Percentiles rank a stretch among this genome's conserved stretches.
phyloP scores from a whole-genome alignment of 1,140 invertebrate genomes.

The Portunus trituberculatus region DNA sequence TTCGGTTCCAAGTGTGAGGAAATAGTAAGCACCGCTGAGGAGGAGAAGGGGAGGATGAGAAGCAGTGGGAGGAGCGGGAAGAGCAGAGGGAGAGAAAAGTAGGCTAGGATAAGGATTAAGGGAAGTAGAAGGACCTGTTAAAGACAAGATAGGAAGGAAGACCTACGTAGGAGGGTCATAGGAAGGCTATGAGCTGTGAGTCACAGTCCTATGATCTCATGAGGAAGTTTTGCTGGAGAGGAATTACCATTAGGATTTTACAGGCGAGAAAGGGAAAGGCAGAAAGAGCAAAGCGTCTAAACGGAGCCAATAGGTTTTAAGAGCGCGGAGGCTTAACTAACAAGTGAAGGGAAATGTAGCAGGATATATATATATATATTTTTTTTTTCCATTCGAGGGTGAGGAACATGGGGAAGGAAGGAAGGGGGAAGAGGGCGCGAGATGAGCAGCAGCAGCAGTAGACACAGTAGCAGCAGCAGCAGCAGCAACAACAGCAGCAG shows the following conservation, averaged over 20 bases:
- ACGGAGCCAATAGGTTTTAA: constrained; percentile 10
- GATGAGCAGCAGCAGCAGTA: not conserved
- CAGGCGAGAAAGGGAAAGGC: not conserved
- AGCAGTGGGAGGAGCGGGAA: not conserved
- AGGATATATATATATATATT: not conserved
- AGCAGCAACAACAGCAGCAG: not conserved
- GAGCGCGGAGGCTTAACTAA: not conserved
- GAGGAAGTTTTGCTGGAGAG: not conserved
- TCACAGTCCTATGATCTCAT: not conserved
- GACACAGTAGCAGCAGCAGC: no score
- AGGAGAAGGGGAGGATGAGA: not conserved
- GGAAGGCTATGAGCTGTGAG: not conserved
- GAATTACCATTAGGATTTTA: not conserved
- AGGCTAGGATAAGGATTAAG: not conserved
- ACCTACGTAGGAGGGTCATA: not conserved
- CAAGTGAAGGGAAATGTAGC: constrained; percentile 22
- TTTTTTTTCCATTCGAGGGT: not conserved
- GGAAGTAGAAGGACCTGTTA: constrained; percentile 6
- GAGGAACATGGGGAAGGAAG: not conserved
- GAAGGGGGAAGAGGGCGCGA: not conserved
- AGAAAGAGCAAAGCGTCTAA: not conserved
- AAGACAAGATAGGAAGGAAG: no score
- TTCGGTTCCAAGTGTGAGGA: not conserved
- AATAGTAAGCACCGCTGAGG: constrained; percentile 24
- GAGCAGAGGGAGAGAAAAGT: not conserved